Evolutionary conservation across 2,113 vertebrate genomes (phyloP).

Genomic region (Xenus cinereus): DNA sequence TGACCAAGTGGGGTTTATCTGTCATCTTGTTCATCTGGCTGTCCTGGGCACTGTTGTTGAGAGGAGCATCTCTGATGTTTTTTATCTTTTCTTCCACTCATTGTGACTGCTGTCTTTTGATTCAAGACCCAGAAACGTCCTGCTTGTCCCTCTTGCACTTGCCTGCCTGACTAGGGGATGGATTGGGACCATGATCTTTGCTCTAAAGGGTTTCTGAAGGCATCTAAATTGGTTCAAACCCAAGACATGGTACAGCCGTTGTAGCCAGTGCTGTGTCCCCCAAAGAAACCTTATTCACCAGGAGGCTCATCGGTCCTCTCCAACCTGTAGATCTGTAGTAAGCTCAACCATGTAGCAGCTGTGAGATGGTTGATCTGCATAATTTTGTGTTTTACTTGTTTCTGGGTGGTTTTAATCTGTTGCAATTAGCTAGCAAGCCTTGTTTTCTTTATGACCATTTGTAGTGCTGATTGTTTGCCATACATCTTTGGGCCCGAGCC

Average conservation of each 20-base stretch:
- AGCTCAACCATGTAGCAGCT: fast-evolving
- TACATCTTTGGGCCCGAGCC: background rate
- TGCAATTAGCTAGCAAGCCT: background rate
- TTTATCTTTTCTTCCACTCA: background rate
- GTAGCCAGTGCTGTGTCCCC: fast-evolving
- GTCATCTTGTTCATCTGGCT: background rate
- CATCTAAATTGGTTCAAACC: background rate
- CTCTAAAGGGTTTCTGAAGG: background rate
- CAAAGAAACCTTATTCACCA: background rate
- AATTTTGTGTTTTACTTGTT: background rate
- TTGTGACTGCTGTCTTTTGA: background rate
- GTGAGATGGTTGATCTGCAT: background rate
- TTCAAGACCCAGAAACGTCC: background rate
- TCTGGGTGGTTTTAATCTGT: background rate
- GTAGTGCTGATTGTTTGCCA: background rate
- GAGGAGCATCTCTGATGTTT: background rate
- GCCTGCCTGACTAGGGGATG: background rate
- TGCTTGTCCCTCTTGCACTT: background rate
- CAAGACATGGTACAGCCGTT: background rate
- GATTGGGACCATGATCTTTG: background rate
- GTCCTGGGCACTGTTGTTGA: too few species aligned
- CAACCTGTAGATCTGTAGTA: background rate
- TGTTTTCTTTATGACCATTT: background rate
- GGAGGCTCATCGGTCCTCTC: background rate
- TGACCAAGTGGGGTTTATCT: background rate